These are phyloP conservation scores for Acleris sparsana DNA, from an alignment of 2,888 invertebrate genomes.

Conservation along the genomic window DNA sequence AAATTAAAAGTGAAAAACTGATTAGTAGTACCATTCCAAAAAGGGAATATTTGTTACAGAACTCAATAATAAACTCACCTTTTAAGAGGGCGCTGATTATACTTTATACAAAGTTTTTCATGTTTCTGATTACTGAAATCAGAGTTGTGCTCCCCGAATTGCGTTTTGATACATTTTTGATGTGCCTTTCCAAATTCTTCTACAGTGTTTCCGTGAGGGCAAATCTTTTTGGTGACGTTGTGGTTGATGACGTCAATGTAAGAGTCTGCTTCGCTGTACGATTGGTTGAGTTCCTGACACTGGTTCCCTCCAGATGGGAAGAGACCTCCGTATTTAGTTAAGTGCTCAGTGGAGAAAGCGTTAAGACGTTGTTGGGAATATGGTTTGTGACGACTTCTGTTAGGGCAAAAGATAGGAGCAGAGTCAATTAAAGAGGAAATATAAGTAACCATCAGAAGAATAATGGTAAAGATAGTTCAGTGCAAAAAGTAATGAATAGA, in stretches of 20 bases:
- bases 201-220: conserved; percentile 75
- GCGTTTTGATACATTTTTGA: conserved; percentile 76
- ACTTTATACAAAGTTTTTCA: conserved; percentile 79
- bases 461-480: conserved; percentile 12
- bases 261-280: conserved; percentile 77
- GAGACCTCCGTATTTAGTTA: conserved; percentile 77
- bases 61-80: conserved; percentile 54
- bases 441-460: conserved; percentile 24
- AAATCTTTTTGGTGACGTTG: conserved; percentile 66
- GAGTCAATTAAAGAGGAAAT: conserved; percentile 54
- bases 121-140: conserved; percentile 71
- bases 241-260: conserved; percentile 76
- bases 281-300: conserved; percentile 77
- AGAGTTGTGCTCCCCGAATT: conserved; percentile 57
- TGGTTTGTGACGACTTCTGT: conserved; percentile 81
- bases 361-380: conserved; percentile 82
- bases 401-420: conserved; percentile 69
- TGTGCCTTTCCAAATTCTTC: conserved; percentile 81
- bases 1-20: conserved; percentile 7
- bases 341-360: conserved; percentile 80
- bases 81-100: conserved; percentile 77
- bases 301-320: conserved; percentile 78
- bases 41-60: neutral
- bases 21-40: neutral
- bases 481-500: conserved; percentile 17